phyloP scores from a whole-genome alignment of 2,113 vertebrate species.

The Cephalopholis sonnerati region DNA sequence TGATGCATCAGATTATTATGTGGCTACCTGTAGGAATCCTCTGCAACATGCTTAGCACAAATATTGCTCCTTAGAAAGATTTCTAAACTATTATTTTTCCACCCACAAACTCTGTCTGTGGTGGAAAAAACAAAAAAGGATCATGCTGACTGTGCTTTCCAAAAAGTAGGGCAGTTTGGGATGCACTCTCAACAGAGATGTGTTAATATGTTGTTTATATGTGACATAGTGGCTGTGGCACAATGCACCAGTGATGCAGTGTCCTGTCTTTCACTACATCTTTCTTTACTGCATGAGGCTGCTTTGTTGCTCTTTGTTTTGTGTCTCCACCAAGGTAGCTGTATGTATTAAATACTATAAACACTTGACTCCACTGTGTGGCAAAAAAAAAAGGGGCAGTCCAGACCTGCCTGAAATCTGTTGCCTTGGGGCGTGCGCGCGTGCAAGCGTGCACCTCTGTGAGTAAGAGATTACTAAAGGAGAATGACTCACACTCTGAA shows the following conservation, averaged over 20 bases:
- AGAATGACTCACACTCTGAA: constrained; percentile 72
- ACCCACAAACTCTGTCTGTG: too few relatives aligned
- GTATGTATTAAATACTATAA: constrained; percentile 65
- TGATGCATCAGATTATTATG: constrained; percentile 21
- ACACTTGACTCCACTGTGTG: constrained; percentile 56
- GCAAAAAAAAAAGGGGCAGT: constrained; percentile 55
- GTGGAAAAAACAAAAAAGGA: too few relatives aligned
- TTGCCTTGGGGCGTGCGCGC: constrained; percentile 69
- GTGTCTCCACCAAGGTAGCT: constrained; percentile 29
- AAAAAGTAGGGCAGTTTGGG: constrained; percentile 16
- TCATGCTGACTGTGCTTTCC: background rate
- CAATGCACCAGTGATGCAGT: background rate
- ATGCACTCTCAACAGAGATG: background rate
- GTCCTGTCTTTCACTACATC: background rate
- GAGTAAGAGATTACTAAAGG: constrained; percentile 71
- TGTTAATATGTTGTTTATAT: constrained; percentile 2
- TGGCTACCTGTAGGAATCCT: constrained; percentile 42
- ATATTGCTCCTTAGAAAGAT: background rate
- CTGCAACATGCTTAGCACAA: background rate
- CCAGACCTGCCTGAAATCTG: constrained; percentile 82
- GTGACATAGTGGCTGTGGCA: constrained; percentile 9
- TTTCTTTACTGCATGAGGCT: constrained; percentile 7
- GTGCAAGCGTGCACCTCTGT: constrained; percentile 61
- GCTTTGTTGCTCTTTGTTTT: constrained; percentile 32
- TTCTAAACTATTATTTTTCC: background rate